phyloP scores from a whole-genome alignment of 2,797 vertebrate genomes.

The Eulemur rubriventer region DNA sequence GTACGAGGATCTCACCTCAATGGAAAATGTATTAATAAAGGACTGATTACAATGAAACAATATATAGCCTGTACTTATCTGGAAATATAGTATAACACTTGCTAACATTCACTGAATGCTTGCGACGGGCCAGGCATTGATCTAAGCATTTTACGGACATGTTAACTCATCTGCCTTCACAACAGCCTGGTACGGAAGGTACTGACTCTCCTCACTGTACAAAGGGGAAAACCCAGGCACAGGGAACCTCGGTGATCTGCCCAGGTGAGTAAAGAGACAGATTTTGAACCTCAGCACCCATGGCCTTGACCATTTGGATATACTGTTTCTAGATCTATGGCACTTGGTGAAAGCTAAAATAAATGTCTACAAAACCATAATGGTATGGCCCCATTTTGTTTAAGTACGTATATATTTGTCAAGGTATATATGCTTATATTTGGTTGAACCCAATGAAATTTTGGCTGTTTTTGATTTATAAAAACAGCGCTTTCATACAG shows the following conservation, averaged over 20 bases:
- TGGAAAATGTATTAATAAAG: background rate
- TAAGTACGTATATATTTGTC: background rate
- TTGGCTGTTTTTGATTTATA: background rate
- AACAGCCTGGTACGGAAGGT: background rate
- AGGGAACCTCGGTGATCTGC: background rate
- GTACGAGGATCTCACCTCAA: background rate
- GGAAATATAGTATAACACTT: background rate
- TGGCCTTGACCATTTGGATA: background rate
- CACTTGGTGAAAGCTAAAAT: background rate
- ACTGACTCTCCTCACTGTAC: background rate
- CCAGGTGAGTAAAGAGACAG: background rate
- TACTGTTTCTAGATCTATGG: background rate
- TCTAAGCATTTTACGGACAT: background rate
- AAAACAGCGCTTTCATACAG: background rate
- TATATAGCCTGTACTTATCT: background rate
- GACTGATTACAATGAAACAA: background rate
- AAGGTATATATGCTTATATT: background rate
- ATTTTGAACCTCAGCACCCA: background rate
- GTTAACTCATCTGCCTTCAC: background rate
- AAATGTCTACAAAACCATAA: background rate
- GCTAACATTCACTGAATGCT: background rate
- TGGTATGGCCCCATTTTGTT: background rate
- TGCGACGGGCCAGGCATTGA: background rate
- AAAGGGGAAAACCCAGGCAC: background rate
- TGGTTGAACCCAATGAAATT: background rate